phyloP scores from a whole-genome alignment of 2,888 invertebrate species.

The Plebejus anna region DNA sequence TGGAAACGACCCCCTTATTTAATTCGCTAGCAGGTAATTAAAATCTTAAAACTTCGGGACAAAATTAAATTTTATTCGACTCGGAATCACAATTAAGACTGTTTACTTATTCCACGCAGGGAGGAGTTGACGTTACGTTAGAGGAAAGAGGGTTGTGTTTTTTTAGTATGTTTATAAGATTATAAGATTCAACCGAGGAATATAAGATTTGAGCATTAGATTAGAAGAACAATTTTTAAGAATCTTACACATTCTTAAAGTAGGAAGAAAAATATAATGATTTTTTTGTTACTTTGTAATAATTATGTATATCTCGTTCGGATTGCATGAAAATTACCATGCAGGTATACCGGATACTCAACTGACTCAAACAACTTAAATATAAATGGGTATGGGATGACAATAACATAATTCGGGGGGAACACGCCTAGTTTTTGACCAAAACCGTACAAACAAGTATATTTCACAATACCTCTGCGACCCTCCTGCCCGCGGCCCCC shows the following conservation, averaged over 20 bases:
- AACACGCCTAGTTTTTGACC: neutral
- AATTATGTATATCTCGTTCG: too few relatives aligned
- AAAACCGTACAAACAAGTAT: constrained; percentile 3
- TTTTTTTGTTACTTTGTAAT: too few relatives aligned
- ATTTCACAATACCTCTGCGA: constrained; percentile 21
- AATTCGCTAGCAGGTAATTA: constrained; percentile 76
- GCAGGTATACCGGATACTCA: neutral
- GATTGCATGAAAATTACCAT: neutral
- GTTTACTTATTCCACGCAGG: constrained; percentile 25
- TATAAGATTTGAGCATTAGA: too few relatives aligned
- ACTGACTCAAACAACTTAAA: neutral
- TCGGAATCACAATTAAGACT: constrained; percentile 33
- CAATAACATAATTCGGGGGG: neutral
- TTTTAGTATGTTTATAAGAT: neutral
- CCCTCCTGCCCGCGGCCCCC: constrained; percentile 35
- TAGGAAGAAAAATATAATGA: too few relatives aligned
- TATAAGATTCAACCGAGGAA: neutral
- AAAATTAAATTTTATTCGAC: constrained; percentile 74
- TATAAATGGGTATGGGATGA: neutral
- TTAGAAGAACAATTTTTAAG: too few relatives aligned
- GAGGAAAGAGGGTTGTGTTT: constrained; percentile 6
- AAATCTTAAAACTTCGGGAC: constrained; percentile 75
- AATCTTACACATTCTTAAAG: too few relatives aligned
- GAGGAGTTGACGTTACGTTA: neutral
- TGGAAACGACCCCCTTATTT: constrained; percentile 32